phyloP scores from a whole-genome alignment of 2,113 vertebrate genomes.

The Isichthys henryi region DNA sequence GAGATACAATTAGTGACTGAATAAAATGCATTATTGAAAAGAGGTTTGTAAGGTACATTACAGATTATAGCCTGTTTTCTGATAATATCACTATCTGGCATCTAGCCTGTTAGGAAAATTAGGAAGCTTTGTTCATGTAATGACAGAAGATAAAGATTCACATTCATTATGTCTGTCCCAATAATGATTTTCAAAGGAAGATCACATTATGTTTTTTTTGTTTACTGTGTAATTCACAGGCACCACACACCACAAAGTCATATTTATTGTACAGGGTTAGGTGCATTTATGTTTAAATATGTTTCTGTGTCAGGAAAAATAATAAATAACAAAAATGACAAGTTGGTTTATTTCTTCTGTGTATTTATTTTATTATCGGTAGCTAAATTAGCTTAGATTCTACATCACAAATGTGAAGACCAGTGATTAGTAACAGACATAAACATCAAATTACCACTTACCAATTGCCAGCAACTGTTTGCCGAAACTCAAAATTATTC shows the following conservation, averaged over 20 bases:
- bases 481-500: neutral
- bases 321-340: neutral
- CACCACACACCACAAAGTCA: neutral
- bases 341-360: neutral
- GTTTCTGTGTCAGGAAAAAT: neutral
- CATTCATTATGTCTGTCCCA: neutral
- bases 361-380: neutral
- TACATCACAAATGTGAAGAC: neutral
- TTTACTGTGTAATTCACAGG: neutral
- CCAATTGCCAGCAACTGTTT: neutral
- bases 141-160: constrained; percentile 13
- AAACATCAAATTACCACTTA: neutral
- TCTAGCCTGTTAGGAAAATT: constrained; percentile 9
- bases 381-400: neutral
- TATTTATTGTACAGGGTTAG: neutral
- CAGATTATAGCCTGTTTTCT: neutral
- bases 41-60: constrained; percentile 1
- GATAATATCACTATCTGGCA: constrained; percentile 2
- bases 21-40: neutral
- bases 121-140: constrained; percentile 9
- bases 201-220: neutral
- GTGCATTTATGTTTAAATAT: neutral
- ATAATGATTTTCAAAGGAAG: constrained; percentile 1
- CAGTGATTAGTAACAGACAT: neutral
- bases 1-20: neutral